Evolutionary conservation across 2,888 invertebrate genomes (phyloP).

Genomic region (Ypsolopha sequella): DNA sequence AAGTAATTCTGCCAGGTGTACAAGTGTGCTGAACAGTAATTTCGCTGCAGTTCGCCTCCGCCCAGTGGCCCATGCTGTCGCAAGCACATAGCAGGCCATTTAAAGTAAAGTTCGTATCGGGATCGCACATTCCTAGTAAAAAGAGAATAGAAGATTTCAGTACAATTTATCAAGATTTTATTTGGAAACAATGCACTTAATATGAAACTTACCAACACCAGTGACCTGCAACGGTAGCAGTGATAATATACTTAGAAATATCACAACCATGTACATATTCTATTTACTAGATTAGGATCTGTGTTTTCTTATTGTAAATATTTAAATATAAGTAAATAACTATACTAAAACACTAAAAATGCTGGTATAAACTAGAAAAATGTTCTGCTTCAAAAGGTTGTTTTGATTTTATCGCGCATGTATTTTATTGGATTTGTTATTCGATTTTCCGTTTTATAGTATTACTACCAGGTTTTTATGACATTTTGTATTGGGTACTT

Average conservation of each 20-base stretch:
- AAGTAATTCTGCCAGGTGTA: conserved; percentile 36
- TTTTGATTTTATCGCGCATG: no score
- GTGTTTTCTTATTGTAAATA: no score
- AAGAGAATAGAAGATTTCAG: conserved; percentile 5
- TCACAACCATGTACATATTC: conserved; percentile 34
- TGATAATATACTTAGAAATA: conserved; percentile 31
- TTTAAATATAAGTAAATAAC: no score
- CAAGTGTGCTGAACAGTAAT: conserved; percentile 29
- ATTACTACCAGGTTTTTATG: no score
- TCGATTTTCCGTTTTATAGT: no score
- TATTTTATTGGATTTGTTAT: no score
- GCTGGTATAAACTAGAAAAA: no score
- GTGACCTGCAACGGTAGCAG: conserved; percentile 19
- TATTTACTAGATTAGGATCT: conserved; percentile 4
- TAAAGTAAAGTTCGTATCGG: conserved; percentile 37
- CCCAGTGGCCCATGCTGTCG: conserved; percentile 36
- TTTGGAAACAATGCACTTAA: conserved; percentile 4
- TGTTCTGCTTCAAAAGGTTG: no score
- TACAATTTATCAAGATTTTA: background rate
- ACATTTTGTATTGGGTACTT: no score
- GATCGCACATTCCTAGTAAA: conserved; percentile 40
- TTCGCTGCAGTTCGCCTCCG: conserved; percentile 29
- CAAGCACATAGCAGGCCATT: conserved; percentile 43
- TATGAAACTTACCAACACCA: conserved; percentile 30
- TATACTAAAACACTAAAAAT: no score